phyloP scores from a whole-genome alignment of 1,140 invertebrate species.

The Danaus plexippus region DNA sequence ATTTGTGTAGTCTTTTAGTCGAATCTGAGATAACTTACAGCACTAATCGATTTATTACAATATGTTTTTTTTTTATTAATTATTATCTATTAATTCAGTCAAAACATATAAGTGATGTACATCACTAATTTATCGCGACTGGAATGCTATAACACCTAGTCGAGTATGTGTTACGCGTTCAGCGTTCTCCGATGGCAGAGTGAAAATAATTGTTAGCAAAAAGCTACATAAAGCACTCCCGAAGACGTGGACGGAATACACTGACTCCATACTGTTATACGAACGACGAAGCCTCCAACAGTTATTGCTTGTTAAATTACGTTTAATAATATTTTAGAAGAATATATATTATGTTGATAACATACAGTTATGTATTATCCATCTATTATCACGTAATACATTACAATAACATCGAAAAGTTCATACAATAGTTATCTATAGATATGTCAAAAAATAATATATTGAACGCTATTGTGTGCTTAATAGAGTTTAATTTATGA shows the following conservation, averaged over 20 bases:
- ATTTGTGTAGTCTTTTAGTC: conserved; percentile 68
- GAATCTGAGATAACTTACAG: conserved; percentile 67
- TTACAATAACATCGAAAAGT: too few relatives aligned
- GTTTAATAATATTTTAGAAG: too few relatives aligned
- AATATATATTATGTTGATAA: too few relatives aligned
- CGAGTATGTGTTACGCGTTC: conserved; percentile 25
- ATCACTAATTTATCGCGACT: conserved; percentile 54
- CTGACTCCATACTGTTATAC: conserved; percentile 33
- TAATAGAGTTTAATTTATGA: too few relatives aligned
- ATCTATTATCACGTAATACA: too few relatives aligned
- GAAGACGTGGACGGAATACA: conserved; percentile 64
- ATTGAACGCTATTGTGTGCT: too few relatives aligned
- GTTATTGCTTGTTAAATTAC: conserved; percentile 12
- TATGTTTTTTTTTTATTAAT: conserved; percentile 39
- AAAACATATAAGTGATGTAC: conserved; percentile 60
- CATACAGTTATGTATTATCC: too few relatives aligned
- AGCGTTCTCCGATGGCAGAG: conserved; percentile 27
- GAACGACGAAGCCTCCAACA: conserved; percentile 13
- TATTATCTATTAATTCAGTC: conserved; percentile 66
- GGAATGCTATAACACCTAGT: conserved; percentile 37
- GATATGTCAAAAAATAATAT: too few relatives aligned
- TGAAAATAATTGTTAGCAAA: conserved; percentile 34
- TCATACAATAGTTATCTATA: too few relatives aligned
- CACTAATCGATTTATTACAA: conserved; percentile 56
- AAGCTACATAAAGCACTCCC: conserved; percentile 34